A percentile compares a stretch with the other conserved stretches of the same genome.
Evolutionary conservation across 1,140 invertebrate genomes (phyloP).

Genomic region (Micrasema minimum): DNA sequence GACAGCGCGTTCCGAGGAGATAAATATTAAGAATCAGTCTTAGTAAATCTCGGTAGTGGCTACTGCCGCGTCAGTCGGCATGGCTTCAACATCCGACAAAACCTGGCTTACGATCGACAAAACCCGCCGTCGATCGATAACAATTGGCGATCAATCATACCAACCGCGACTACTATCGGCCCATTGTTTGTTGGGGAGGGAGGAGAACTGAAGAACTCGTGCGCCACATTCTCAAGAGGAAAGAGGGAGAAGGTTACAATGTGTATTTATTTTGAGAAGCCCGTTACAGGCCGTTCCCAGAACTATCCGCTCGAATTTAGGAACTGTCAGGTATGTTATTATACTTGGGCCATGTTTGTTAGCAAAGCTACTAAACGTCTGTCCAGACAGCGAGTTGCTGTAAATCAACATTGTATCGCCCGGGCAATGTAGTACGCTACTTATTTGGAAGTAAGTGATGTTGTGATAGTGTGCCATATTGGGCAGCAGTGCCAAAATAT

Average conservation of each 20-base stretch:
- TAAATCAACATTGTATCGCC: conserved; percentile 18
- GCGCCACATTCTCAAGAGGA: not conserved
- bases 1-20: conserved; percentile 17
- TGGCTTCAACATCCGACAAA: not conserved
- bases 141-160: conserved; percentile 50
- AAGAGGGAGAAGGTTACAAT: conserved; percentile 23
- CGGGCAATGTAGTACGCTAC: not conserved
- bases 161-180: conserved; percentile 3
- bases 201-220: conserved; percentile 8
- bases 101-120: too few species aligned
- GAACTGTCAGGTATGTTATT: conserved; percentile 26
- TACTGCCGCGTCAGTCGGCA: conserved; percentile 27
- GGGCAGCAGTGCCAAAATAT: too few species aligned
- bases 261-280: conserved; percentile 21
- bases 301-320: conserved; percentile 20
- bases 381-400: conserved; percentile 7
- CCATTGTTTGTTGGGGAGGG: conserved; percentile 12
- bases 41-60: conserved; percentile 12
- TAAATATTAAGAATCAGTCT: conserved; percentile 11
- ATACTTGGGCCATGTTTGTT: conserved; percentile 10
- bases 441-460: too few species aligned
- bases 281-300: conserved; percentile 6
- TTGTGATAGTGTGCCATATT: too few species aligned
- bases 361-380: conserved; percentile 21
- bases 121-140: conserved; percentile 41